phyloP scores from a whole-genome alignment of 2,797 vertebrate genomes.

The Falco naumanni region DNA sequence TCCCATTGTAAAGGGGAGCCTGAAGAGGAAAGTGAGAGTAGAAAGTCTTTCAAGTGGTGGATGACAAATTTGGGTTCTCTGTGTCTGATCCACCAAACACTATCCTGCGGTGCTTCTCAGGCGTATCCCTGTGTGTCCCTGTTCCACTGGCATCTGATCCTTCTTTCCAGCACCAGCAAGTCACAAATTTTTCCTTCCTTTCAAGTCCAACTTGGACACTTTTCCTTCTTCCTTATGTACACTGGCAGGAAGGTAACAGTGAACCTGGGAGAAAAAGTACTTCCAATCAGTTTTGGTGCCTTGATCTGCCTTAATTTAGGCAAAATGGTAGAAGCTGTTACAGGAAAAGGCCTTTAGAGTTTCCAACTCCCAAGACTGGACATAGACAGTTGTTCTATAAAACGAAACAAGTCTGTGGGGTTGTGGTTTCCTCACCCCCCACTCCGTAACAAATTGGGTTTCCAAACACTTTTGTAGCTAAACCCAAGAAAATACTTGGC shows the following conservation, averaged over 20 bases:
- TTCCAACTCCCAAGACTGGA: not conserved
- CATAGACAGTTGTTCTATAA: not conserved
- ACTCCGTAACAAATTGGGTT: not conserved
- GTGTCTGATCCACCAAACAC: not conserved
- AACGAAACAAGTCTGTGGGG: not conserved
- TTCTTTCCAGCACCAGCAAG: not conserved
- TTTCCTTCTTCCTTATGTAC: not conserved
- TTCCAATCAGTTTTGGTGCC: not conserved
- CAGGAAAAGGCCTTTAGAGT: not conserved
- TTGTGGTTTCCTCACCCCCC: not conserved
- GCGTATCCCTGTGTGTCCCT: not conserved
- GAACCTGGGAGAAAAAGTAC: not conserved
- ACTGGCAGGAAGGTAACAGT: not conserved
- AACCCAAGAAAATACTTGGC: not conserved
- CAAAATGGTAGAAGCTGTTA: not conserved
- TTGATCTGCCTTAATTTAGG: not conserved
- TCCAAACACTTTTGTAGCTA: not conserved
- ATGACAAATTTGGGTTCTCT: not conserved
- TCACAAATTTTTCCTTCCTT: not conserved
- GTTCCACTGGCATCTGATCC: not conserved
- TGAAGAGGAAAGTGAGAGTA: not conserved
- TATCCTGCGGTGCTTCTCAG: not conserved
- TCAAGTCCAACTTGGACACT: not conserved
- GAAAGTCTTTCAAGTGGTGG: not conserved
- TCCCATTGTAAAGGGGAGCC: not conserved